These are phyloP conservation scores for Germaria angustata DNA, from an alignment of 2,888 invertebrate species.

Conservation along the genomic window DNA sequence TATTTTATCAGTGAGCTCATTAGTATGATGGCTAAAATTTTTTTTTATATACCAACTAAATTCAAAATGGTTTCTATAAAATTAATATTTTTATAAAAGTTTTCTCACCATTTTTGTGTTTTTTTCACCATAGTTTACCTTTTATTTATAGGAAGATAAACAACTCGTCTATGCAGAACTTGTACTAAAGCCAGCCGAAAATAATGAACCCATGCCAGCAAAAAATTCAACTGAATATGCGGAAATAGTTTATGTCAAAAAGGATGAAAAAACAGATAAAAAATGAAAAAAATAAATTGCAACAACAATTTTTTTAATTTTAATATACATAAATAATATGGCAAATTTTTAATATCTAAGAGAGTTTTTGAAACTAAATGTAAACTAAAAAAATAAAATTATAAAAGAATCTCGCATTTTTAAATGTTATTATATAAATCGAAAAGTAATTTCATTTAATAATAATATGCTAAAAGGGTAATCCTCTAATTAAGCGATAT, in stretches of 20 bases:
- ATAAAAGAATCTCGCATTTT: constrained; percentile 52
- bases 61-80: no score
- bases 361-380: constrained; percentile 63
- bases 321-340: constrained; percentile 20
- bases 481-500: background rate
- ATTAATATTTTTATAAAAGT: no score
- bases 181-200: constrained; percentile 82
- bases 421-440: constrained; percentile 15
- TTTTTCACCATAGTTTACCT: background rate
- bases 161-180: constrained; percentile 88
- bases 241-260: constrained; percentile 86
- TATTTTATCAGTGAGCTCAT: no score
- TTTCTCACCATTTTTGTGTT: no score
- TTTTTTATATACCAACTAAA: no score
- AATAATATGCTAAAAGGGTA: background rate
- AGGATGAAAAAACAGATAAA: constrained; percentile 66
- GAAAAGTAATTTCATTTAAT: background rate
- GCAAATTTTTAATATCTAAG: constrained; percentile 40
- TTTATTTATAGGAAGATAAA: constrained; percentile 81
- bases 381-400: constrained; percentile 48
- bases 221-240: constrained; percentile 88
- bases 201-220: constrained; percentile 74
- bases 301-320: constrained; percentile 5
- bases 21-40: no score
- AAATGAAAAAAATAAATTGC: background rate